phyloP scores from a whole-genome alignment of 2,113 vertebrate species.

The Micromys minutus region DNA sequence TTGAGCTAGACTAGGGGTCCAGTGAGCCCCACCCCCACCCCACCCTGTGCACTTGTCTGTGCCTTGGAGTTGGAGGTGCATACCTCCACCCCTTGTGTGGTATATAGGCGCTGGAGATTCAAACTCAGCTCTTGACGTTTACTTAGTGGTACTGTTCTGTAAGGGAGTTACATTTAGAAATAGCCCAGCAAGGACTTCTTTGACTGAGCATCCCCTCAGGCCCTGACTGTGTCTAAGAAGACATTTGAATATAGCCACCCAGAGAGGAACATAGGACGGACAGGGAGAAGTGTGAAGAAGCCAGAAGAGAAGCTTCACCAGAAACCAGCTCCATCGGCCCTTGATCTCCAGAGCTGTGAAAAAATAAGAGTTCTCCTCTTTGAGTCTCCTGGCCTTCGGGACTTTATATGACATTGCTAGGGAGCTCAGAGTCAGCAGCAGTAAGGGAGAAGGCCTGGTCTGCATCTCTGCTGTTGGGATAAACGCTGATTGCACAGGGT shows the following conservation, averaged over 20 bases:
- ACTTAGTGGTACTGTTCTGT: not conserved
- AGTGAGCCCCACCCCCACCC: not conserved
- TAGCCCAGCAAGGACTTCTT: not conserved
- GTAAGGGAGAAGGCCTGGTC: not conserved
- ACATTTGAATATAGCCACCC: too few species aligned
- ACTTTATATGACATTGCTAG: not conserved
- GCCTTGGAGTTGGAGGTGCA: not conserved
- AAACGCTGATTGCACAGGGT: not conserved
- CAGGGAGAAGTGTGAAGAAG: fast-evolving
- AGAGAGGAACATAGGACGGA: not conserved
- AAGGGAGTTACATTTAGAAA: not conserved
- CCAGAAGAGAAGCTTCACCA: not conserved
- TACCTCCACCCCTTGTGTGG: not conserved
- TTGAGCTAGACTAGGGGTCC: not conserved
- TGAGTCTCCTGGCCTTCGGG: fast-evolving
- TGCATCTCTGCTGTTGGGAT: not conserved
- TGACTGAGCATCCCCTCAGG: too few species aligned
- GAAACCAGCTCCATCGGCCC: fast-evolving
- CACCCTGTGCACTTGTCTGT: not conserved
- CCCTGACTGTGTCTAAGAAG: not conserved
- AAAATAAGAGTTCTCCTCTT: not conserved
- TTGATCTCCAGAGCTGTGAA: not conserved
- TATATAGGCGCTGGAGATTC: not conserved
- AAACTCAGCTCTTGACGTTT: not conserved
- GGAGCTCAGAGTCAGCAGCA: too few species aligned